A percentile compares a stretch with the other conserved stretches of the same genome.
These are phyloP conservation scores for Pachliopta kotzebuea DNA, from an alignment of 2,888 invertebrate species.

Conservation along the genomic window DNA sequence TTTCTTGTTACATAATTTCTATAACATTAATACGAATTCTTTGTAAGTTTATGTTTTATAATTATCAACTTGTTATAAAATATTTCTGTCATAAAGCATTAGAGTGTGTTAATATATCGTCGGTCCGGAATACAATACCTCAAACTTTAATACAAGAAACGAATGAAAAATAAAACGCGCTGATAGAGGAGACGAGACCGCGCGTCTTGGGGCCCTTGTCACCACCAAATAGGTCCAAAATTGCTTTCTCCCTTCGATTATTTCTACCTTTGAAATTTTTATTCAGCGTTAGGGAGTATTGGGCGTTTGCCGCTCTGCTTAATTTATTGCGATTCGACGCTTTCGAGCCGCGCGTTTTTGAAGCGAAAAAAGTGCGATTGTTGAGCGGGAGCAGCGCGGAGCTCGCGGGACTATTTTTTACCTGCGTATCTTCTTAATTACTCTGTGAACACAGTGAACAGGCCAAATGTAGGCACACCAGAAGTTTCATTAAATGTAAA, in stretches of 20 bases:
- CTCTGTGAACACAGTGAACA: conserved; percentile 49
- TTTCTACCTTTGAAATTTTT: conserved; percentile 78
- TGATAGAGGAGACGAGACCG: conserved; percentile 32
- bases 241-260: conserved; percentile 72
- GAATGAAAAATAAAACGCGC: conserved; percentile 31
- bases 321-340: conserved; percentile 71
- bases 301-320: conserved; percentile 69
- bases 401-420: conserved; percentile 62
- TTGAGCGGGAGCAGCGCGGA: conserved; percentile 49
- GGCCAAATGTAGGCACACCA: conserved; percentile 24
- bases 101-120: neutral
- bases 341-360: conserved; percentile 66
- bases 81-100: too few relatives aligned
- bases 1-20: too few relatives aligned
- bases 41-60: too few relatives aligned
- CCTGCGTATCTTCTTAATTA: conserved; percentile 71
- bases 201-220: conserved; percentile 52
- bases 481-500: conserved; percentile 1
- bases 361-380: conserved; percentile 62
- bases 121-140: neutral
- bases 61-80: too few relatives aligned
- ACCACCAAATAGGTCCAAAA: conserved; percentile 72
- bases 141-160: conserved; percentile 15
- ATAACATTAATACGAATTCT: too few relatives aligned
- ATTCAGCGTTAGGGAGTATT: conserved; percentile 74